phyloP scores from a whole-genome alignment of 2,113 vertebrate genomes.

The Elephas maximus region DNA sequence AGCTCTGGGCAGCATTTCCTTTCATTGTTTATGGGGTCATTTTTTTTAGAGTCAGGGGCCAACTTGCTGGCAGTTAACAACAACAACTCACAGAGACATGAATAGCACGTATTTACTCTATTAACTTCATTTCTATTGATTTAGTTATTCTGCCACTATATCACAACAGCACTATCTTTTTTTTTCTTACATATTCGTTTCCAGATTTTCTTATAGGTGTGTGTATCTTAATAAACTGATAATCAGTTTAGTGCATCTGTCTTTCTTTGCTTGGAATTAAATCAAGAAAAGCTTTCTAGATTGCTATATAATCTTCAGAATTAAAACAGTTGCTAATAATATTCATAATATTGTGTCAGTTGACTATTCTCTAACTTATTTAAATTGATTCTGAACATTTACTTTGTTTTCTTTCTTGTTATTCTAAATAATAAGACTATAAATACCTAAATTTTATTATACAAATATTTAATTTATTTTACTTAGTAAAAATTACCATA shows the following conservation, averaged over 20 bases:
- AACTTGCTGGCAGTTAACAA: too few relatives aligned
- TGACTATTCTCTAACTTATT: not conserved
- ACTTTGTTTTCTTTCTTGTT: not conserved
- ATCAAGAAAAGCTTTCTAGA: not conserved
- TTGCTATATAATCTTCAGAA: not conserved
- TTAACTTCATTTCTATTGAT: not conserved
- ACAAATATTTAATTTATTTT: not conserved
- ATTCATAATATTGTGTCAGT: not conserved
- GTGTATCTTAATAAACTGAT: not conserved
- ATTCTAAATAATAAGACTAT: not conserved
- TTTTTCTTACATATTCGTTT: not conserved
- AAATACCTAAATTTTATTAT: not conserved
- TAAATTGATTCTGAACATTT: constrained; percentile 1
- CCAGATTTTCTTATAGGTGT: not conserved
- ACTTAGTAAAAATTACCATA: not conserved
- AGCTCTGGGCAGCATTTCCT: too few relatives aligned
- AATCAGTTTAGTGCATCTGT: not conserved
- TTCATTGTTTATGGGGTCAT: too few relatives aligned
- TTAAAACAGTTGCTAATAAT: not conserved
- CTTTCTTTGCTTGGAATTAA: not conserved
- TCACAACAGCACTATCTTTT: not conserved
- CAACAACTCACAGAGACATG: not conserved
- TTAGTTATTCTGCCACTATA: not conserved
- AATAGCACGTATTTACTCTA: not conserved
- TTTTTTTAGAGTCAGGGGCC: too few relatives aligned